Percentiles rank a stretch among this genome's conserved stretches.
Evolutionary conservation across 1,140 invertebrate species (phyloP).

Genomic region (Drosophila pallidifrons): DNA sequence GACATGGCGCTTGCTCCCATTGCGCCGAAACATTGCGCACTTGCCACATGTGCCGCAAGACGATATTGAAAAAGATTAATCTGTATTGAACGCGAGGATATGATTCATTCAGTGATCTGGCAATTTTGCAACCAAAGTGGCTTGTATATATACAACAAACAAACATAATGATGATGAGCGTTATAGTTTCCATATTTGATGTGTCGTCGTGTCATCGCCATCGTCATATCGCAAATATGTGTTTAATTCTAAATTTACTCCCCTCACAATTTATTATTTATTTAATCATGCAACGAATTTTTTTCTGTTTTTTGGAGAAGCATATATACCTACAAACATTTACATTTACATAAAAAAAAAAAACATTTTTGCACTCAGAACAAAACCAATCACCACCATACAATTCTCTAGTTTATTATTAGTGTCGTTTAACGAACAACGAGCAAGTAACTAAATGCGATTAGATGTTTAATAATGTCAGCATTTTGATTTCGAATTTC

Average conservation of each 20-base stretch:
- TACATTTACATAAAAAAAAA: constrained; percentile 8
- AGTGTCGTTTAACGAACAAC: constrained; percentile 70
- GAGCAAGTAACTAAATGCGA: constrained; percentile 65
- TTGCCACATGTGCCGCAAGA: constrained; percentile 97
- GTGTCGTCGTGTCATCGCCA: background rate
- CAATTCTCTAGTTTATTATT: constrained; percentile 73
- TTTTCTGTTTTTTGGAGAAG: constrained; percentile 41
- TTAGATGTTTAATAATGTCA: constrained; percentile 59
- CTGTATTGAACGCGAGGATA: constrained; percentile 87
- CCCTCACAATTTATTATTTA: constrained; percentile 62
- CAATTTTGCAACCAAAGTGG: constrained; percentile 74
- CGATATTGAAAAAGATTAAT: constrained; percentile 95
- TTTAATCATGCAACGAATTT: constrained; percentile 58
- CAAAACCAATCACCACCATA: constrained; percentile 37
- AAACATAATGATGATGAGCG: background rate
- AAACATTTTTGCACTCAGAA: constrained; percentile 37
- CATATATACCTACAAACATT: constrained; percentile 34
- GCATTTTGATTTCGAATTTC: constrained; percentile 31
- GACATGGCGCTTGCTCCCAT: constrained; percentile 93
- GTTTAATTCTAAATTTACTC: constrained; percentile 30
- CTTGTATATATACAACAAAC: constrained; percentile 71
- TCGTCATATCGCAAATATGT: constrained; percentile 14
- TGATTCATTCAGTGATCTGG: constrained; percentile 10
- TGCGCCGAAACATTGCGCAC: constrained; percentile 93
- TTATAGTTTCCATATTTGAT: constrained; percentile 24